Percentiles rank a stretch among this genome's conserved stretches.
phyloP scores from a whole-genome alignment of 2,888 invertebrate species.

The Parapristionchus giblindavisi region DNA sequence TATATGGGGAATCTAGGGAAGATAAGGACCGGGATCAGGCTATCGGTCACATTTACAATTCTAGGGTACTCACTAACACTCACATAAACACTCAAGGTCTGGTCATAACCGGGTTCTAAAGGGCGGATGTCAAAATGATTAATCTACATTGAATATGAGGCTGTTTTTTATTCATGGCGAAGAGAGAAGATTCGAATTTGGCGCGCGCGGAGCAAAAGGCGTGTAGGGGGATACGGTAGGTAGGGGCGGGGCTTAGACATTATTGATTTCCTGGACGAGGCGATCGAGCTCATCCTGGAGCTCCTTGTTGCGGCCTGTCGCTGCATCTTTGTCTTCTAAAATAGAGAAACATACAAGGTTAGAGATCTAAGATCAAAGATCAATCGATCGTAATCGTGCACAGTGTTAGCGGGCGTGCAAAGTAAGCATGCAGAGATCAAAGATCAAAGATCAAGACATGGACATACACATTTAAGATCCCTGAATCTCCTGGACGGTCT shows the following conservation, averaged over 20 bases:
- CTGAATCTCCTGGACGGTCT: conserved; percentile 70
- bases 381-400: not conserved
- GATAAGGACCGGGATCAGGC: no score
- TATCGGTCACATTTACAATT: no score
- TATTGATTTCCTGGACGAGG: conserved; percentile 97
- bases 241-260: conserved; percentile 80
- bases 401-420: not conserved
- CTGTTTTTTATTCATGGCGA: conserved; percentile 17
- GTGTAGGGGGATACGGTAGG: conserved; percentile 11
- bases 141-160: not conserved
- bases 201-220: conserved; percentile 17
- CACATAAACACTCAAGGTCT: no score
- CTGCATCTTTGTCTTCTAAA: conserved; percentile 91
- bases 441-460: not conserved
- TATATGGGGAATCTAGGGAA: no score
- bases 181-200: conserved; percentile 14
- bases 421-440: conserved; percentile 7
- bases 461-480: conserved; percentile 63
- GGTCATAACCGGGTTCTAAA: no score
- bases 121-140: no score
- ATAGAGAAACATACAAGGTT: not conserved
- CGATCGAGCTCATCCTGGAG: conserved; percentile 98
- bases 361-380: not conserved
- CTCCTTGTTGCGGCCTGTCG: conserved; percentile 93
- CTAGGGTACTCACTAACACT: no score